Evolutionary conservation across 2,888 invertebrate genomes (phyloP), one percentile per base, ranked within the genome.

Genomic region (Aplocera efformata): DNA sequence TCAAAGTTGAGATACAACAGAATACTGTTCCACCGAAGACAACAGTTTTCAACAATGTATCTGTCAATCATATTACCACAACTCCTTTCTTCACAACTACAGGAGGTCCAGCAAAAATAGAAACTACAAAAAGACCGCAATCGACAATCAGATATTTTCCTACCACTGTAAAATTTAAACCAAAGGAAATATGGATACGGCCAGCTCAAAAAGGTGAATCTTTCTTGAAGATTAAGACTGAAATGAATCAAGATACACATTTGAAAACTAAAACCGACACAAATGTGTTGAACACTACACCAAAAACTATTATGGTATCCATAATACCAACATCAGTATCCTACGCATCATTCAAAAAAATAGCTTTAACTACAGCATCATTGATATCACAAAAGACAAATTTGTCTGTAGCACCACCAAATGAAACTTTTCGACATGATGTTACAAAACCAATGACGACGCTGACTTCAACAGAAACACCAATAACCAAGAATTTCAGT

Each of bases 201-300:
- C 88, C 88, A 27, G 78, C 85, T 0, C 83, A 84, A 69, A 88
- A 88, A 84, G 86, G 88, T 83, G 86, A 88, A 76, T 65, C 67
- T 39, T 52, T 66, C 47, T 80, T 24, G 10, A 50, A 53, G 35
- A 35, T 38, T 30, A 53, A 84, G 55, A 67, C 66, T 34, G 86
- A 84, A 24, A 75, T 72, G 67, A 51, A 55, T 31, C 67, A 54
- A 49, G 65, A 77, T 30, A 72, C 77, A 21, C 59, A 70, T 45
- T 52, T 60, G 23, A 78, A 68, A 55, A 51, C 63, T 25, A 77
- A 66, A 64, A 63, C 59, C 48, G 62, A 68, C 21, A 72, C 67
- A 42, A 75, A 73, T 6, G 54, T 58, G 31, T 56, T 67, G 36
- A 72, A 66, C 27, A 86, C 88, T 4, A 86, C 88, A 29, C 85